Conservation (phyloP, 2,888 invertebrate genomes). For the Chloromyia formosa region DNA sequence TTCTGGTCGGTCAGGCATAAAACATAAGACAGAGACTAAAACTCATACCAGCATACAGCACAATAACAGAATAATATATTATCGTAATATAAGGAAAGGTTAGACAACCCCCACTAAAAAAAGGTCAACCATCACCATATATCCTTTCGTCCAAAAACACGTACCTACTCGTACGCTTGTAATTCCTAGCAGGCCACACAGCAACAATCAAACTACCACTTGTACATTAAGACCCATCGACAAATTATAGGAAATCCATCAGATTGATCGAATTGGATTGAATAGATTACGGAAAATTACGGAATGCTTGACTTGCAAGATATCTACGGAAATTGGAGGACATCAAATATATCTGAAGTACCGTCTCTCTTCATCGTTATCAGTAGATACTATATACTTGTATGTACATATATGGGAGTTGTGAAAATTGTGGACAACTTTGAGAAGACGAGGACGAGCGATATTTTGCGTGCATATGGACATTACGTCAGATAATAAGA, state of each 20-base stretch:
- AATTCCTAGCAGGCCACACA: not conserved
- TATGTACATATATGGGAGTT: not conserved
- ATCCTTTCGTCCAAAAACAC: not conserved
- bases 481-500: not conserved
- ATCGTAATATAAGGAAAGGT: not conserved
- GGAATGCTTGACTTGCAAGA: constrained; percentile 33
- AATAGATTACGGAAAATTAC: constrained; percentile 33
- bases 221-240: constrained; percentile 25
- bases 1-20: not conserved
- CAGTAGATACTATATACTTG: not conserved
- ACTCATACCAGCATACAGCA: not conserved
- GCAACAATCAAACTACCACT: constrained; percentile 21
- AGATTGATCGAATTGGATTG: constrained; percentile 38
- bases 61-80: not conserved
- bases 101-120: not conserved
- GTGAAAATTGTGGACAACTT: not conserved
- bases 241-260: constrained; percentile 41
- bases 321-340: constrained; percentile 37
- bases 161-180: not conserved
- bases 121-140: constrained; percentile 5
- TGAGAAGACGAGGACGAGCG: no score
- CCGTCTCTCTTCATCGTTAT: no score
- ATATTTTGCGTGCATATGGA: not conserved
- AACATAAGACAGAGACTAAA: not conserved
- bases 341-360: constrained; percentile 25